Conservation (phyloP, 2,888 invertebrate species). For the Hoplodrina ambigua region DNA sequence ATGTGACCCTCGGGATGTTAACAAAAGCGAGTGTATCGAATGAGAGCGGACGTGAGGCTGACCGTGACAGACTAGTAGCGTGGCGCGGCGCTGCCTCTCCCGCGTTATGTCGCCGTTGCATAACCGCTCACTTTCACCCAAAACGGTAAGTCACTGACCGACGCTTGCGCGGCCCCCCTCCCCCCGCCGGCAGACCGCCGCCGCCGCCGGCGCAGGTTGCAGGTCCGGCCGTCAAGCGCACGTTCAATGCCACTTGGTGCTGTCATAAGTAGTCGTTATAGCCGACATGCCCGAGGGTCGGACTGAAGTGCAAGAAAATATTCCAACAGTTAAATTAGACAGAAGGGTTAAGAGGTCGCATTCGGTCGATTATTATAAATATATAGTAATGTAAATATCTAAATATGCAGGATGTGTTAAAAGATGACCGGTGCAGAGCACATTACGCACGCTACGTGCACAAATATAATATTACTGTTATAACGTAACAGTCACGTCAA, state of each 20-base stretch:
- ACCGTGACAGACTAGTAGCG: conserved; percentile 51
- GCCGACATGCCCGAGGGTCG: background rate
- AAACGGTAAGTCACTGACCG: conserved; percentile 77
- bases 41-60: conserved; percentile 33
- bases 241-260: conserved; percentile 42
- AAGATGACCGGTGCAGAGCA: too few species aligned
- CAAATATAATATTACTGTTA: conserved; percentile 30
- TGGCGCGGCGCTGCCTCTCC: conserved; percentile 18
- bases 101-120: conserved; percentile 61
- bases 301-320: conserved; percentile 2
- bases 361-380: too few species aligned
- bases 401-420: too few species aligned
- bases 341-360: too few species aligned
- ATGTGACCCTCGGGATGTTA: background rate
- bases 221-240: conserved; percentile 10
- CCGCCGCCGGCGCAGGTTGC: conserved; percentile 9
- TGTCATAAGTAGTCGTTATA: conserved; percentile 13
- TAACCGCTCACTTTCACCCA: conserved; percentile 73
- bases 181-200: background rate
- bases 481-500: conserved; percentile 23
- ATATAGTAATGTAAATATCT: too few species aligned
- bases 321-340: background rate
- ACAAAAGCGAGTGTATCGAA: conserved; percentile 9
- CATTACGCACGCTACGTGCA: background rate
- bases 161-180: conserved; percentile 10